Conservation (phyloP, 92 coral and sea anemone genomes). For the Palythoa caribaeorum region DNA sequence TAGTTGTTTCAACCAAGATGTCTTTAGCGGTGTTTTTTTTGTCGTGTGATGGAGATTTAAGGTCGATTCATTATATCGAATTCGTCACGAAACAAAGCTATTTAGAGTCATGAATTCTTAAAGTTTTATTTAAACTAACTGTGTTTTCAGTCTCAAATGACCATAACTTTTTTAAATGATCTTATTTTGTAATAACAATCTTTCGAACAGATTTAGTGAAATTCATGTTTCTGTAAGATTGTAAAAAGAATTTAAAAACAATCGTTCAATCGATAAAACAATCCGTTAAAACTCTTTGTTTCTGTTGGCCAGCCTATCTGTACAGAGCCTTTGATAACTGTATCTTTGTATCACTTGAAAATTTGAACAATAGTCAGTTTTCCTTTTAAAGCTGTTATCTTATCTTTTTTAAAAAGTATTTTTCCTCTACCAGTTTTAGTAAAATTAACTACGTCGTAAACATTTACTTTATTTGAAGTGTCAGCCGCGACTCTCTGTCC, state of each 20-base stretch:
- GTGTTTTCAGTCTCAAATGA: not conserved
- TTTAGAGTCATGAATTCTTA: not conserved
- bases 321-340: not conserved
- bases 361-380: not conserved
- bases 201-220: not conserved
- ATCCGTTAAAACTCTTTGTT: not conserved
- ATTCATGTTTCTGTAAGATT: not conserved
- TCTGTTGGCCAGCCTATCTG: not conserved
- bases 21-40: not conserved
- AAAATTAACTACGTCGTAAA: constrained; percentile 49
- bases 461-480: constrained; percentile 16
- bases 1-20: not conserved
- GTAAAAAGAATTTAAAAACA: not conserved
- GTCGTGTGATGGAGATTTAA: not conserved
- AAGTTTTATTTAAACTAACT: constrained; percentile 30
- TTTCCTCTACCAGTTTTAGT: constrained; percentile 52
- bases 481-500: constrained; percentile 16
- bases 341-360: not conserved
- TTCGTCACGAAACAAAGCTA: not conserved
- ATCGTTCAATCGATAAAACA: not conserved
- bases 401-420: constrained; percentile 44
- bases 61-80: not conserved
- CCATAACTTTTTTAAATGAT: not conserved
- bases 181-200: not conserved
- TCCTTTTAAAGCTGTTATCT: constrained; percentile 36